These are phyloP conservation scores for Halesus radiatus DNA, from an alignment of 1,140 invertebrate genomes.

Conservation along the genomic window DNA sequence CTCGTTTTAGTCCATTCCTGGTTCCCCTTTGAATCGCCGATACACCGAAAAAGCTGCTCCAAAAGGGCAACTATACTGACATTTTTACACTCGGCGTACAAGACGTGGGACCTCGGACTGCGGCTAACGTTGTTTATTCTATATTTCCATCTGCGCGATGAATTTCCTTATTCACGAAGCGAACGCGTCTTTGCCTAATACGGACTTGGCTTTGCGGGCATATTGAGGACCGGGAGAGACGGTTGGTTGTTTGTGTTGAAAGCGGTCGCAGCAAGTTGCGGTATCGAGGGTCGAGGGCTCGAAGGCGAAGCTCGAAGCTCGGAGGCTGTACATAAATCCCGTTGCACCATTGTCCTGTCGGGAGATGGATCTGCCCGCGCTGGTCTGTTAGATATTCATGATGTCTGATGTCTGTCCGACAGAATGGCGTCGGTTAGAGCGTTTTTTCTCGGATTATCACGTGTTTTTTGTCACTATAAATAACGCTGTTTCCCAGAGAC, in stretches of 20 bases:
- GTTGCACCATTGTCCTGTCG: slow-evolving; percentile 47
- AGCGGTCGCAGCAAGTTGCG: background rate
- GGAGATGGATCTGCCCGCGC: slow-evolving; percentile 8
- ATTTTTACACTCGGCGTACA: background rate
- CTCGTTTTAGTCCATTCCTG: too few relatives aligned
- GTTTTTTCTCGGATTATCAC: slow-evolving; percentile 11
- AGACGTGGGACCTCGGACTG: background rate
- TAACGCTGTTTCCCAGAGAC: too few relatives aligned
- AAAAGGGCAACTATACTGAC: background rate
- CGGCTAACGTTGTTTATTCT: slow-evolving; percentile 16
- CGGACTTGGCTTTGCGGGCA: slow-evolving; percentile 15
- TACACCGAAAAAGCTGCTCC: too few relatives aligned
- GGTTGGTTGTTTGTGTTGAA: background rate
- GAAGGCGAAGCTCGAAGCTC: background rate
- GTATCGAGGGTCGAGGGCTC: background rate
- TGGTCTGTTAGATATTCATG: background rate
- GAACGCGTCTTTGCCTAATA: slow-evolving; percentile 40
- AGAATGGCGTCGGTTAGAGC: slow-evolving; percentile 6
- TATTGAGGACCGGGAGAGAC: background rate
- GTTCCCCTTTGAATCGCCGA: too few relatives aligned
- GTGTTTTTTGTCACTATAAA: slow-evolving; percentile 8
- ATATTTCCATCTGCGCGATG: slow-evolving; percentile 25
- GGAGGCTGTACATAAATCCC: slow-evolving; percentile 44
- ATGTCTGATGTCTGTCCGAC: background rate
- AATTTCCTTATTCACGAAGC: slow-evolving; percentile 41